Conservation (phyloP, 35 echinoderm and acorn worm genomes). For the Strongylocentrotus purpuratus region DNA sequence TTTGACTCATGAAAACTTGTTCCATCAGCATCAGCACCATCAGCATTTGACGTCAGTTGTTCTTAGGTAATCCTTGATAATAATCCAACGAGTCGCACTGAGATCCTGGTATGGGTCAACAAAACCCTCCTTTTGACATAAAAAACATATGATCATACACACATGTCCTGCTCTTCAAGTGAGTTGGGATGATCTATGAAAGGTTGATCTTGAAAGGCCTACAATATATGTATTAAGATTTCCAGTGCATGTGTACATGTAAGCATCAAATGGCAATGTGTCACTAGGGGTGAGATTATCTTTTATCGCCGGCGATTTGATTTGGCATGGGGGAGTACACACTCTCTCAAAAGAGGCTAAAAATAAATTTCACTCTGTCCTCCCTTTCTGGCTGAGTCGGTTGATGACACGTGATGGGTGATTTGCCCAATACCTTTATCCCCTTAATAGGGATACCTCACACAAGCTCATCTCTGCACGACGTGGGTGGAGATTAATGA, state of each 20-base stretch:
- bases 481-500: background rate
- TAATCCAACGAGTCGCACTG: background rate
- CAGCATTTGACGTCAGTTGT: background rate
- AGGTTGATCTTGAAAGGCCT: background rate
- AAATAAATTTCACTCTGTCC: background rate
- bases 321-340: slow-evolving; percentile 33
- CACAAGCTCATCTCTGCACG: background rate
- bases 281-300: background rate
- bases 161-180: background rate
- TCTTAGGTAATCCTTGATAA: background rate
- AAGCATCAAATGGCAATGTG: background rate
- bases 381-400: background rate
- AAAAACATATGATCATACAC: background rate
- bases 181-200: background rate
- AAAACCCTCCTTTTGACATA: background rate
- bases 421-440: background rate
- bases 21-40: background rate
- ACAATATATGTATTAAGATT: background rate
- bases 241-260: background rate
- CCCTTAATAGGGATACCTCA: background rate
- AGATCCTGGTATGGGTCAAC: background rate
- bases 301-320: background rate
- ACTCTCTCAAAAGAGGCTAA: background rate
- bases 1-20: background rate
- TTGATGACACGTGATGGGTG: background rate